Percentiles rank a stretch among this genome's conserved stretches.
Evolutionary conservation across 2,888 invertebrate genomes (phyloP).

Genomic region (Oligia latruncula): DNA sequence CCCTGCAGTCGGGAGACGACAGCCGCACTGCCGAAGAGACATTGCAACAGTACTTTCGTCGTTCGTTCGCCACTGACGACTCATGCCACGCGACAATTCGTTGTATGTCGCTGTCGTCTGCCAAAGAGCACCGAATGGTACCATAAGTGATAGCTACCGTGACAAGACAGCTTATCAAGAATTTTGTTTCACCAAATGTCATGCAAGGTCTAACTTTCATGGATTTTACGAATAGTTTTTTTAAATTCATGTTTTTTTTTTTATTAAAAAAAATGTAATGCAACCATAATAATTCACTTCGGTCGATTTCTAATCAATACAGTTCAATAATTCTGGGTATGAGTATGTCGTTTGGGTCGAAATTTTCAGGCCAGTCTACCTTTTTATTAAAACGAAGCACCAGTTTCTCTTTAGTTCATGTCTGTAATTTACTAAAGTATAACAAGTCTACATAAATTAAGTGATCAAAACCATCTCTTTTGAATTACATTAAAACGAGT

Average conservation of each 20-base stretch:
- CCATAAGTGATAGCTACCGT: background rate
- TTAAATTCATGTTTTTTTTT: background rate
- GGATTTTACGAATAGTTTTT: background rate
- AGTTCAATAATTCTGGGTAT: background rate
- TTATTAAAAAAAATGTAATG: background rate
- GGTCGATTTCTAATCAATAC: background rate
- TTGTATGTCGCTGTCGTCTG: no score
- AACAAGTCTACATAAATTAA: background rate
- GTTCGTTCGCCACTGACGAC: background rate
- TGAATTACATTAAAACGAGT: constrained; percentile 29
- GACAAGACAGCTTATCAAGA: background rate
- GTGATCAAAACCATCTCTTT: background rate
- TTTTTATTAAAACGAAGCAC: constrained; percentile 33
- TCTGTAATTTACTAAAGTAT: background rate
- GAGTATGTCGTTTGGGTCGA: constrained; percentile 27
- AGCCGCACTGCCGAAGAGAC: no score
- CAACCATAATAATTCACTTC: background rate
- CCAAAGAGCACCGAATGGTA: background rate
- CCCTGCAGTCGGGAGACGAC: background rate
- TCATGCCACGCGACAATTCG: background rate
- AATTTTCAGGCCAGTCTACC: constrained; percentile 30
- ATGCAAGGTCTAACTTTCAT: background rate
- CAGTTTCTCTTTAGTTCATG: background rate
- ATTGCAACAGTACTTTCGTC: background rate
- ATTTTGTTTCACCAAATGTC: background rate